Percentiles rank a stretch among this genome's conserved stretches.
phyloP scores from a whole-genome alignment of 2,888 invertebrate species.

The Ophonus ardosiacus region DNA sequence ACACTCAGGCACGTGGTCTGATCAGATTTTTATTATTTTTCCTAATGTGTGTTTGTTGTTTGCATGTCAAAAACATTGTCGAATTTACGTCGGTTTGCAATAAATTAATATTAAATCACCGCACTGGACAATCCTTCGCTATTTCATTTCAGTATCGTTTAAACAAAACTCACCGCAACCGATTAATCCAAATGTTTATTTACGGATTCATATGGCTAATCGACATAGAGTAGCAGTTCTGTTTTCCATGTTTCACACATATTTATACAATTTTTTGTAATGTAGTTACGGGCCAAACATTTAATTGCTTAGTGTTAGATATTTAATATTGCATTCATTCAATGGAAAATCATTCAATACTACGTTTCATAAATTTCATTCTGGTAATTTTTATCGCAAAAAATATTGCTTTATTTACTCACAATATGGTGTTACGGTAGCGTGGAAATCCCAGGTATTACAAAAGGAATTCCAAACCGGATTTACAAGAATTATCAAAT shows the following conservation, averaged over 20 bases:
- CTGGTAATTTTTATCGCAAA: no score
- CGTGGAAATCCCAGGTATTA: no score
- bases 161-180: neutral
- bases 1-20: no score
- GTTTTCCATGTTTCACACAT: neutral
- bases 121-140: neutral
- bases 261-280: neutral
- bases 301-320: neutral
- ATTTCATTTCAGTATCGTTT: neutral
- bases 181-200: slow-evolving; percentile 28
- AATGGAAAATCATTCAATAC: neutral
- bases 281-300: neutral
- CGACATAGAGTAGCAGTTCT: neutral
- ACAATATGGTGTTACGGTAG: no score
- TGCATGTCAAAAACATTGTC: no score
- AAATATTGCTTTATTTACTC: no score
- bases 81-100: neutral
- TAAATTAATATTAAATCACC: neutral
- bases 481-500: no score
- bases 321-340: neutral
- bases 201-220: slow-evolving; percentile 24
- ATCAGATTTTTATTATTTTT: no score
- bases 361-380: no score
- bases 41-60: no score
- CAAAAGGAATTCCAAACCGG: no score